phyloP scores from a whole-genome alignment of 2,888 invertebrate species.

The Creontiades dilutus region DNA sequence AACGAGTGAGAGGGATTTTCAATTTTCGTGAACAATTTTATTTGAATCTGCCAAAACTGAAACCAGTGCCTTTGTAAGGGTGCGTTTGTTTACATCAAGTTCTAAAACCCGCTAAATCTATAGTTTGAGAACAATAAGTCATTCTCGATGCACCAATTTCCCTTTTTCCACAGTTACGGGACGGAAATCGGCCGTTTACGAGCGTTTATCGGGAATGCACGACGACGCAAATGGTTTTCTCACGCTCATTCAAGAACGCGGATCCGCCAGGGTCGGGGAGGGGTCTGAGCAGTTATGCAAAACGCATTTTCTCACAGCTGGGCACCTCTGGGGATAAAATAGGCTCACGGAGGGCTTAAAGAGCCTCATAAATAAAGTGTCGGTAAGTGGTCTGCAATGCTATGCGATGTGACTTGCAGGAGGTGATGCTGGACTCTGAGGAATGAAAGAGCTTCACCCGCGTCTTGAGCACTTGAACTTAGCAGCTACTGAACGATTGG shows the following conservation, averaged over 20 bases:
- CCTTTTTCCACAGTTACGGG: not conserved
- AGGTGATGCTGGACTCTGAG: not conserved
- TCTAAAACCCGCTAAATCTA: no score
- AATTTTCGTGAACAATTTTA: no score
- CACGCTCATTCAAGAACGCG: conserved; percentile 49
- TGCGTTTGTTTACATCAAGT: no score
- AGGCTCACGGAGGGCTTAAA: conserved; percentile 39
- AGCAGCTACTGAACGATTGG: no score
- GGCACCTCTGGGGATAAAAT: conserved; percentile 14
- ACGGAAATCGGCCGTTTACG: conserved; percentile 30
- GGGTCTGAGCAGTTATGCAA: conserved; percentile 39
- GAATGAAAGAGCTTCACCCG: not conserved
- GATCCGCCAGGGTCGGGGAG: conserved; percentile 19
- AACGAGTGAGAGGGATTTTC: no score
- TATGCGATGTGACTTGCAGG: conserved; percentile 32
- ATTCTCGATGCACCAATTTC: not conserved
- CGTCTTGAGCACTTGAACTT: not conserved
- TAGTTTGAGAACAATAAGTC: not conserved
- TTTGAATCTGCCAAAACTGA: no score
- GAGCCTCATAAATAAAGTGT: conserved; percentile 41
- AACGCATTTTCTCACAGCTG: conserved; percentile 44
- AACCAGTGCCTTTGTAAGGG: no score
- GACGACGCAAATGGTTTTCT: conserved; percentile 20
- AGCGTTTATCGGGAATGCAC: conserved; percentile 38
- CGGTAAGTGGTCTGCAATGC: conserved; percentile 14